Conservation (phyloP, 2,888 invertebrate species). For the Sepiola atlantica region DNA sequence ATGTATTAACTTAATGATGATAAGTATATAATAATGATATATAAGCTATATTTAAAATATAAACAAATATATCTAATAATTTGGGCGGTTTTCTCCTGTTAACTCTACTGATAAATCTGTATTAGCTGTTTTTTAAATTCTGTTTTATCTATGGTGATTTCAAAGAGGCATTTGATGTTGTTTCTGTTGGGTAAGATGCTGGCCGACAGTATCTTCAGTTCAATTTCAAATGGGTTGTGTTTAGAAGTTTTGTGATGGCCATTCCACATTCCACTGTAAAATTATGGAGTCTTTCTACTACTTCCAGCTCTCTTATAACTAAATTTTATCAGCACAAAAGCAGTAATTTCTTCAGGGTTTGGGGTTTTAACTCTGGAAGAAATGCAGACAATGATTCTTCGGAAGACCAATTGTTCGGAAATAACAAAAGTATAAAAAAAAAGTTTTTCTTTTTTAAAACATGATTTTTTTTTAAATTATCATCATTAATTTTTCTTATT, state of each 20-base stretch:
- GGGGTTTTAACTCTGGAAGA: not conserved
- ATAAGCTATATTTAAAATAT: not conserved
- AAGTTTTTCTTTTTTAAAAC: not conserved
- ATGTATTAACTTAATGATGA: not conserved
- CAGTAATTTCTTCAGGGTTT: not conserved
- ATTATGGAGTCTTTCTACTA: not conserved
- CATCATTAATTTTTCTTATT: not conserved
- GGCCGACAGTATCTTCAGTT: not conserved
- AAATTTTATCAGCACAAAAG: not conserved
- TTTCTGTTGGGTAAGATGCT: not conserved
- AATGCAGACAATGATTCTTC: not conserved
- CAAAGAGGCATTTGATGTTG: not conserved
- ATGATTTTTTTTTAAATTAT: not conserved
- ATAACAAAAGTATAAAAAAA: not conserved
- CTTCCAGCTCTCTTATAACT: not conserved
- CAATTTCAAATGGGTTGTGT: not conserved
- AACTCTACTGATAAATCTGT: not conserved
- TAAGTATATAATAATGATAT: too few species aligned
- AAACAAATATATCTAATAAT: not conserved
- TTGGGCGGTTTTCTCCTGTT: not conserved
- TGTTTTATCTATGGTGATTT: not conserved
- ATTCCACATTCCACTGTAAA: not conserved
- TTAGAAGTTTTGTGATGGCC: not conserved
- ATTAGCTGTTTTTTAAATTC: not conserved
- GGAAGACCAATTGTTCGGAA: not conserved